A percentile compares a stretch with the other conserved stretches of the same genome.
Evolutionary conservation across 1,140 invertebrate species (phyloP).

Genomic region (Nautilus pompilius): DNA sequence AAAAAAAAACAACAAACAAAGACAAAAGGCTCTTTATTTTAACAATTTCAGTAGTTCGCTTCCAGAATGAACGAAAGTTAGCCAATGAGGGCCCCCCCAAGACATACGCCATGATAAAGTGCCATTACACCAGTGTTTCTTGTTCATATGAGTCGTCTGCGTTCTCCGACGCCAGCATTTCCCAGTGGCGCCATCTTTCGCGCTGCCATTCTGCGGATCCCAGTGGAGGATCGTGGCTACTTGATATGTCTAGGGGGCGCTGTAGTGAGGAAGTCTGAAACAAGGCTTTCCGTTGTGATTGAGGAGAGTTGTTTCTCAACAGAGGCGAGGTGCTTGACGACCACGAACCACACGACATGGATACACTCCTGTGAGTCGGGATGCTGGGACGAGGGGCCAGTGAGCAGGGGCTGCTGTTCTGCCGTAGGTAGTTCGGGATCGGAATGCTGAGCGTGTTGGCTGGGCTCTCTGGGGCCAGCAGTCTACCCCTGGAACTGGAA

Average conservation of each 20-base stretch:
- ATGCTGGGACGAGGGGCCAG: slow-evolving; percentile 24
- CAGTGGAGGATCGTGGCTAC: neutral
- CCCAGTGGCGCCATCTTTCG: slow-evolving; percentile 25
- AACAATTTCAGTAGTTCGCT: too few relatives aligned
- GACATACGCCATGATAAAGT: too few relatives aligned
- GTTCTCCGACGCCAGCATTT: slow-evolving; percentile 17
- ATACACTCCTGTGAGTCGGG: slow-evolving; percentile 18
- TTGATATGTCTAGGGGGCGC: slow-evolving; percentile 12
- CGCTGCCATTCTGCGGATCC: slow-evolving; percentile 18
- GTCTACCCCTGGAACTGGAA: slow-evolving; percentile 1
- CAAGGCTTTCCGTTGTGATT: slow-evolving; percentile 2
- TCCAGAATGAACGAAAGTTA: too few relatives aligned
- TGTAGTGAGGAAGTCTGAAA: slow-evolving; percentile 18
- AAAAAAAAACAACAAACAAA: too few relatives aligned
- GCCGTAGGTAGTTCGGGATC: slow-evolving; percentile 25
- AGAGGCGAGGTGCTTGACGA: slow-evolving; percentile 19
- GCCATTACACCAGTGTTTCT: slow-evolving; percentile 23
- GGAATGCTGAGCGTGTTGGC: slow-evolving; percentile 31
- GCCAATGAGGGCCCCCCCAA: too few relatives aligned
- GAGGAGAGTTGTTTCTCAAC: slow-evolving; percentile 8
- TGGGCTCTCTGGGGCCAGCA: slow-evolving; percentile 27
- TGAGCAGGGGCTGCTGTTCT: slow-evolving; percentile 29
- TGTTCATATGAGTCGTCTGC: slow-evolving; percentile 36
- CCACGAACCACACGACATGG: too few relatives aligned
- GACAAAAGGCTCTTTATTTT: too few relatives aligned